Conservation (phyloP, 2,113 vertebrate genomes). For the Chrysemys picta region DNA sequence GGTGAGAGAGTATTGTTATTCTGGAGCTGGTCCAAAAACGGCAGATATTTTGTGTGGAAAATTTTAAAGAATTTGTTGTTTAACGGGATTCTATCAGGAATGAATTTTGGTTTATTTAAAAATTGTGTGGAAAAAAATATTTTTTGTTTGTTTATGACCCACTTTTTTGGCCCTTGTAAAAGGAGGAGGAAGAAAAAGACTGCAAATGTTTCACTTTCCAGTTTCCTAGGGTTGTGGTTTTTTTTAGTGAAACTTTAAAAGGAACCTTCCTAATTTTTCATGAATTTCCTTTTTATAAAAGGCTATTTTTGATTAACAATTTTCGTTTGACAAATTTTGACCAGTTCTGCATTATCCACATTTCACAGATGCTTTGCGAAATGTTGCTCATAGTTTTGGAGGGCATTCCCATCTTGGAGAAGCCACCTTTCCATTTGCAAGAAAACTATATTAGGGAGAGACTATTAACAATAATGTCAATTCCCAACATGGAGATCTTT, state of each 20-base stretch:
- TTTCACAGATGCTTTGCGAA: not conserved
- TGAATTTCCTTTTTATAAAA: not conserved
- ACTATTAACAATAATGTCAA: not conserved
- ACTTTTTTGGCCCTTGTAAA: not conserved
- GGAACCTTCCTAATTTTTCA: not conserved
- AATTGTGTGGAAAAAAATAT: too few species aligned
- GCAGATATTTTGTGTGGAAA: not conserved
- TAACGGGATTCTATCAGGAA: not conserved
- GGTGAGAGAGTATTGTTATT: not conserved
- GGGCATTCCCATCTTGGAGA: not conserved
- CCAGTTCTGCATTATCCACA: not conserved
- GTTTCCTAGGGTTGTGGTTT: not conserved
- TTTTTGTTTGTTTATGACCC: not conserved
- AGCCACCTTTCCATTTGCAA: not conserved
- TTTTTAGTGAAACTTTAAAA: not conserved
- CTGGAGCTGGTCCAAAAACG: not conserved
- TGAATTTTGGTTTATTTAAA: not conserved
- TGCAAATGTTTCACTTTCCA: not conserved
- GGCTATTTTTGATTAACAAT: not conserved
- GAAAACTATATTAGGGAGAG: not conserved
- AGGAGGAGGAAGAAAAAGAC: not conserved
- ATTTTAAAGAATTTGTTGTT: not conserved
- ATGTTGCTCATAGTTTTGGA: not conserved
- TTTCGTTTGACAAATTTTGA: not conserved
- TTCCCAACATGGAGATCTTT: not conserved